Evolutionary conservation across 2,888 invertebrate species (phyloP).

Genomic region (Steromphala cineraria): DNA sequence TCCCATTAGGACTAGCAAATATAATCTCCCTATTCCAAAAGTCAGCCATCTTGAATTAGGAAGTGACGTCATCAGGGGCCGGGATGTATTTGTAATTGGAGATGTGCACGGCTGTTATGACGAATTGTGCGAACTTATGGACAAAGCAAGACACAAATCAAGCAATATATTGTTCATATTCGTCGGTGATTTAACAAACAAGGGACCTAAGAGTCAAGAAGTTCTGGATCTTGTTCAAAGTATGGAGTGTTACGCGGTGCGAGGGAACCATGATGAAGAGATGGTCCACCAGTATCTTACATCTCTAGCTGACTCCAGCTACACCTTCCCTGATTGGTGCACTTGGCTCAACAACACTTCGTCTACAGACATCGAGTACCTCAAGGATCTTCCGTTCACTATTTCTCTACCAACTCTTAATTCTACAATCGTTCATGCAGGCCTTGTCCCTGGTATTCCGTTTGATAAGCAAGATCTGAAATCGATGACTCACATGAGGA

Average conservation of each 20-base stretch:
- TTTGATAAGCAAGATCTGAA: conserved; percentile 59
- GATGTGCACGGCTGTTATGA: conserved; percentile 75
- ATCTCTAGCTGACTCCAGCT: conserved; percentile 30
- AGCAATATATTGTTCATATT: conserved; percentile 60
- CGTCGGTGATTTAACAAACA: conserved; percentile 74
- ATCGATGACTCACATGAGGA: conserved; percentile 72
- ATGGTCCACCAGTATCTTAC: conserved; percentile 57
- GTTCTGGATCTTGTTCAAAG: conserved; percentile 58
- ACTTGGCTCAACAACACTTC: conserved; percentile 64
- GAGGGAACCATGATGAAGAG: conserved; percentile 73
- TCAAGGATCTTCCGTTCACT: conserved; percentile 71
- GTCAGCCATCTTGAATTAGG: conserved; percentile 41
- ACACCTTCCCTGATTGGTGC: conserved; percentile 53
- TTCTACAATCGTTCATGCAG: conserved; percentile 72
- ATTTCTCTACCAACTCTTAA: conserved; percentile 69
- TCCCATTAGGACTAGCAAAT: conserved; percentile 32
- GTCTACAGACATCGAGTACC: conserved; percentile 61
- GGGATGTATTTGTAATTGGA: conserved; percentile 70
- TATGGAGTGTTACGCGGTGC: conserved; percentile 52
- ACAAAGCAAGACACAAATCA: conserved; percentile 39
- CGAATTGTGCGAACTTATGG: conserved; percentile 67
- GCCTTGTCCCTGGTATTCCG: conserved; percentile 67
- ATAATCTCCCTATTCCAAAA: conserved; percentile 41
- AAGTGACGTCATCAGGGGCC: conserved; percentile 46
- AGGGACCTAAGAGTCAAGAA: conserved; percentile 71